phyloP scores from a whole-genome alignment of 2,113 vertebrate species.

The Rhabdomys dilectus region DNA sequence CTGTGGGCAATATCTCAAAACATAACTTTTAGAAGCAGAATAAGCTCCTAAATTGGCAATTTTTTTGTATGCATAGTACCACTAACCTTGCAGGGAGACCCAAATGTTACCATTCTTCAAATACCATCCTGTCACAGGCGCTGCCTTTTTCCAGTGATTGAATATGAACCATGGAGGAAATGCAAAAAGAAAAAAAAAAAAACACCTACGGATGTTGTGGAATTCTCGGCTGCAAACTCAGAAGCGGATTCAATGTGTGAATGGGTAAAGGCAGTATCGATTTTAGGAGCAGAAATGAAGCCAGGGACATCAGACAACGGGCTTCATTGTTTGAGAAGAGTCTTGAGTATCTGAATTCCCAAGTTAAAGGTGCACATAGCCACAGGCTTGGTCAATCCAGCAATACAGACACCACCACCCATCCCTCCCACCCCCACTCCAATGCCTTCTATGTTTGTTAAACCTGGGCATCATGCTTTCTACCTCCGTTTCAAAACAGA shows the following conservation, averaged over 20 bases:
- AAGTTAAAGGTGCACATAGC: not conserved
- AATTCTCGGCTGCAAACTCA: conserved; percentile 56
- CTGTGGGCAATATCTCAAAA: conserved; percentile 53
- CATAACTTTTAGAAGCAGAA: conserved; percentile 69
- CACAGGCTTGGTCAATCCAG: not conserved
- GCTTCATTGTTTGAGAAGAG: not conserved
- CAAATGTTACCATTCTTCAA: conserved; percentile 62
- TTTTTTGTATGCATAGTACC: conserved; percentile 28
- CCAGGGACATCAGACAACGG: not conserved
- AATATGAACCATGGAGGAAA: conserved; percentile 55
- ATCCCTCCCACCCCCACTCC: too few relatives aligned
- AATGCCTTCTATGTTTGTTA: not conserved
- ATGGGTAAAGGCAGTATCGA: conserved; percentile 36
- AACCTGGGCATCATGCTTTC: not conserved
- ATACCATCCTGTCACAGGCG: conserved; percentile 22
- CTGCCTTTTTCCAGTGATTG: conserved; percentile 59
- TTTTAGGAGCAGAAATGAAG: conserved; percentile 43
- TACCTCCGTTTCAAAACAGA: conserved; percentile 47
- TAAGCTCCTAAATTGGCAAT: conserved; percentile 65
- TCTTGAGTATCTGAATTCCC: not conserved
- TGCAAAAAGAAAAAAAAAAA: conserved; percentile 46
- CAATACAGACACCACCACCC: not conserved
- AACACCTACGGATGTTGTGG: not conserved
- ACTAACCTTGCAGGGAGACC: conserved; percentile 53
- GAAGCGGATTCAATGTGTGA: conserved; percentile 49